Evolutionary conservation across 2,888 invertebrate species (phyloP).

Genomic region (Agriopis aurantiaria): DNA sequence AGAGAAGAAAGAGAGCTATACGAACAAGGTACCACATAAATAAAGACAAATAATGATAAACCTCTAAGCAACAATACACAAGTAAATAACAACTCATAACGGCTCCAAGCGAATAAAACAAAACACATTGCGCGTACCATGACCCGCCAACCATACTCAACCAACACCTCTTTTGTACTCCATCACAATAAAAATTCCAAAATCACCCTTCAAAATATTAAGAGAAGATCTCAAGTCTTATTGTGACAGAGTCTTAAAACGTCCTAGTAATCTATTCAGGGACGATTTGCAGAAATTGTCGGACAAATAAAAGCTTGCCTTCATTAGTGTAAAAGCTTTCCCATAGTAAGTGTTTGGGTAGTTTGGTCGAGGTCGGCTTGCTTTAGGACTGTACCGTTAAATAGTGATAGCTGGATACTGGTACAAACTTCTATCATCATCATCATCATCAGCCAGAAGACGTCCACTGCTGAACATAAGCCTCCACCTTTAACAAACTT

Average conservation of each 20-base stretch:
- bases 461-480: too few relatives aligned
- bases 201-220: neutral
- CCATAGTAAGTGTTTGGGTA: conserved; percentile 27
- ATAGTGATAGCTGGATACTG: neutral
- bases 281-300: conserved; percentile 31
- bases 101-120: conserved; percentile 9
- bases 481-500: too few relatives aligned
- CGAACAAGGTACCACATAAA: neutral
- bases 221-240: neutral
- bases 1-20: too few relatives aligned
- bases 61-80: conserved; percentile 16
- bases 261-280: neutral
- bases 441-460: too few relatives aligned
- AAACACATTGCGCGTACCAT: conserved; percentile 17
- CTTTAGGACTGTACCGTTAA: conserved; percentile 3
- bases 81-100: conserved; percentile 12
- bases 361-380: conserved; percentile 20
- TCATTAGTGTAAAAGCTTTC: conserved; percentile 44
- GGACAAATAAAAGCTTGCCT: conserved; percentile 40
- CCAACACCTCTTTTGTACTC: neutral
- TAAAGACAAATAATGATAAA: conserved; percentile 7
- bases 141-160: conserved; percentile 4
- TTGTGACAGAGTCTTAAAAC: conserved; percentile 16
- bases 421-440: neutral
- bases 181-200: neutral